phyloP scores from a whole-genome alignment of 2,888 invertebrate species.

The Crematogaster levior region DNA sequence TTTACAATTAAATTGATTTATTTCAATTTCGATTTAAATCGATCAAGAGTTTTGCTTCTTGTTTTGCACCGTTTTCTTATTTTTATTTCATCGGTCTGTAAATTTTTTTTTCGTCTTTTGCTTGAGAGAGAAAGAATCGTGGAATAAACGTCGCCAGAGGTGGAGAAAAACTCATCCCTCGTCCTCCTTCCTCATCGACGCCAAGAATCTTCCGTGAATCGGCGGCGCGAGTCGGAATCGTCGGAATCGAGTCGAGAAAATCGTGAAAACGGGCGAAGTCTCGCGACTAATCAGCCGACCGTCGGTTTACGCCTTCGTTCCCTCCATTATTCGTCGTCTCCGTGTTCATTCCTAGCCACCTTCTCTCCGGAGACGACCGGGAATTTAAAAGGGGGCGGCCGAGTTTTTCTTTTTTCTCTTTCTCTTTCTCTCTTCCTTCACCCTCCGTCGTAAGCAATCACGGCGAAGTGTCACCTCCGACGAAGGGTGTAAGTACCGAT shows the following conservation, averaged over 20 bases:
- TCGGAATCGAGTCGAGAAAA: constrained; percentile 50
- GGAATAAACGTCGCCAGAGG: constrained; percentile 31
- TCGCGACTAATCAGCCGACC: constrained; percentile 68
- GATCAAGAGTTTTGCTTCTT: constrained; percentile 39
- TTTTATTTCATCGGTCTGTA: constrained; percentile 19
- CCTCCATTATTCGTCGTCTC: constrained; percentile 19
- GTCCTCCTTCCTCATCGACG: constrained; percentile 31
- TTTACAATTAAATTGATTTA: constrained; percentile 18
- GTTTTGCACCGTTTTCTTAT: constrained; percentile 15
- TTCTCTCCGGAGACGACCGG: constrained; percentile 49
- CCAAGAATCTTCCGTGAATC: constrained; percentile 54
- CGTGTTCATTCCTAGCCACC: constrained; percentile 45
- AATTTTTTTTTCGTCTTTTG: constrained; percentile 1
- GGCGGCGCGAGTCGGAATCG: constrained; percentile 47
- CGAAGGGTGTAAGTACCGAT: constrained; percentile 69
- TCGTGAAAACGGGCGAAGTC: constrained; percentile 57
- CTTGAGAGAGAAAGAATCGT: constrained; percentile 31
- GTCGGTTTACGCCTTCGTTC: constrained; percentile 62
- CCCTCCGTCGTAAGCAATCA: constrained; percentile 76
- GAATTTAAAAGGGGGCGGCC: constrained; percentile 67
- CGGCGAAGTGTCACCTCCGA: constrained; percentile 67
- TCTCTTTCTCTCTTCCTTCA: constrained; percentile 61
- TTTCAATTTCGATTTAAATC: constrained; percentile 16
- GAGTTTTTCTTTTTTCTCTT: constrained; percentile 55
- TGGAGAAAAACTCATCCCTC: constrained; percentile 18